Evolutionary conservation across 2,113 vertebrate species (phyloP).

Genomic region (Eublepharis macularius): DNA sequence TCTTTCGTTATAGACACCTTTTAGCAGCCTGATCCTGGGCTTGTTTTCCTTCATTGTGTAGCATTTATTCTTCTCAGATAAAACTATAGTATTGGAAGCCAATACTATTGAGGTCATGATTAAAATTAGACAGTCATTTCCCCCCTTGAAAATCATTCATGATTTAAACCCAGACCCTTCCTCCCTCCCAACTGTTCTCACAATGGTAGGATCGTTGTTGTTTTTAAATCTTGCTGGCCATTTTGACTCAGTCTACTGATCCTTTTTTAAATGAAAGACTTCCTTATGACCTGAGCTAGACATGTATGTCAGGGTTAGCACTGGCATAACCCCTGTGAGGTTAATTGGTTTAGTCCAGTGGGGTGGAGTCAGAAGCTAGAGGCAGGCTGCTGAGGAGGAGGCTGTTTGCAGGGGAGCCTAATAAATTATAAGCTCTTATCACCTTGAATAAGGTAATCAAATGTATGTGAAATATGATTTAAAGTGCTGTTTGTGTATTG

Average conservation of each 20-base stretch:
- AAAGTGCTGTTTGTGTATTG: no score
- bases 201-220: background rate
- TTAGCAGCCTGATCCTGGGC: background rate
- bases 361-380: no score
- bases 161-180: background rate
- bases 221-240: background rate
- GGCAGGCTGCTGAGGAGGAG: no score
- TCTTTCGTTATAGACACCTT: background rate
- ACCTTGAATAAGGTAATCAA: no score
- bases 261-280: background rate
- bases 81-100: background rate
- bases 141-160: background rate
- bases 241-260: background rate
- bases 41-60: no score
- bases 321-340: no score
- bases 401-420: no score
- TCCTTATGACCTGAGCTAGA: background rate
- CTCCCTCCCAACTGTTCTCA: background rate
- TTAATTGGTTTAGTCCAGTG: no score
- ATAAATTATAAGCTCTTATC: no score
- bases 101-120: background rate
- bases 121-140: background rate
- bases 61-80: no score
- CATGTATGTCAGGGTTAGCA: no score
- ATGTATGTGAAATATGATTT: no score